Conservation (phyloP, 2,113 vertebrate genomes). For the Cottus gobio region DNA sequence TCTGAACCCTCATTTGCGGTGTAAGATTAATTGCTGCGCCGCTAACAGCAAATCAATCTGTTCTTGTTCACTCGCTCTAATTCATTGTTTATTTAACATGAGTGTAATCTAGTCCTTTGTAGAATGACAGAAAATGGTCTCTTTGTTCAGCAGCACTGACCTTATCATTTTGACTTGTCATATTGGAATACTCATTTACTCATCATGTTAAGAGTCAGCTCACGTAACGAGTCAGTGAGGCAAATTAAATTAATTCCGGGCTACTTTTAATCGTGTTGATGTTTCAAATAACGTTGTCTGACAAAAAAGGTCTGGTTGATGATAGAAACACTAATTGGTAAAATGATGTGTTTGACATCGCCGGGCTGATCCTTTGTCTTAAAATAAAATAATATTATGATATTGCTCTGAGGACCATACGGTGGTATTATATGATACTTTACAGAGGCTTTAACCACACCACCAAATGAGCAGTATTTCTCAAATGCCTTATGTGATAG, state of each 20-base stretch:
- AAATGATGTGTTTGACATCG: constrained; percentile 7
- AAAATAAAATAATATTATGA: constrained; percentile 5
- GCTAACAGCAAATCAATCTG: constrained; percentile 67
- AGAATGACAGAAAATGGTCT: constrained; percentile 54
- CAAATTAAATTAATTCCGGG: constrained; percentile 70
- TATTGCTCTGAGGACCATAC: background rate
- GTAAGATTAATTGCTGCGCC: constrained; percentile 55
- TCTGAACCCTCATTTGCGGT: constrained; percentile 37
- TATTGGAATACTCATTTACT: constrained; percentile 68
- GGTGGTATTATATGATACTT: background rate
- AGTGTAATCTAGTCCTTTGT: constrained; percentile 62
- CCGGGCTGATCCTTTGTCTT: constrained; percentile 8
- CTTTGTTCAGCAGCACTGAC: constrained; percentile 71
- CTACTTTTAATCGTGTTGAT: constrained; percentile 64
- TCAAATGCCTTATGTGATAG: constrained; percentile 9
- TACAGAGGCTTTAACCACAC: background rate
- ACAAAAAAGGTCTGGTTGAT: constrained; percentile 47
- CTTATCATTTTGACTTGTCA: constrained; percentile 76
- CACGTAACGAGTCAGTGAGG: constrained; percentile 61
- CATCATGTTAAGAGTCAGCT: constrained; percentile 66
- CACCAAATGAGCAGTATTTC: background rate
- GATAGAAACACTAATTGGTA: constrained; percentile 51
- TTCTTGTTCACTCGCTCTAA: constrained; percentile 55
- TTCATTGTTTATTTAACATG: constrained; percentile 71
- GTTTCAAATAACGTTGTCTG: constrained; percentile 54